Conservation (phyloP, 2,888 invertebrate species). For the Anaspis maculata region DNA sequence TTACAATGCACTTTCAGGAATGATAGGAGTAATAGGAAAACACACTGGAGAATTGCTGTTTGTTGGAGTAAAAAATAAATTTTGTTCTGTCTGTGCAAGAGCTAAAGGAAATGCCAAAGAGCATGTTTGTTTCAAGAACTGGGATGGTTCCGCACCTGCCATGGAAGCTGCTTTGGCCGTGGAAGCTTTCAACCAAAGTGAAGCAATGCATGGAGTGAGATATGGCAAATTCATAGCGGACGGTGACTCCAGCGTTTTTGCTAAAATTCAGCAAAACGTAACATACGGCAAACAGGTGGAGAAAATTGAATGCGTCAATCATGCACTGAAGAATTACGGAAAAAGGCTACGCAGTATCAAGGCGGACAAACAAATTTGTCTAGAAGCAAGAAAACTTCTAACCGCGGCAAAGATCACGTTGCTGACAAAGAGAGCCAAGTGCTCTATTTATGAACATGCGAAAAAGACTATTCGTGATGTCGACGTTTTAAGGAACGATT, state of each 20-base stretch:
- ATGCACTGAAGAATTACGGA: conserved; percentile 20
- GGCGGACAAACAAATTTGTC: conserved; percentile 12
- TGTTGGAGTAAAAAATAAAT: conserved; percentile 18
- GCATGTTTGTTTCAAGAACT: conserved; percentile 18
- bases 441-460: conserved; percentile 18
- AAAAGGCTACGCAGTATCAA: conserved; percentile 15
- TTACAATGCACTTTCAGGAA: conserved; percentile 18
- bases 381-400: conserved; percentile 13
- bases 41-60: conserved; percentile 16
- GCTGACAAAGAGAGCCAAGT: conserved; percentile 11
- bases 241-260: conserved; percentile 18
- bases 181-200: conserved; percentile 17
- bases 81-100: conserved; percentile 17
- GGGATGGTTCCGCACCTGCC: conserved; percentile 16
- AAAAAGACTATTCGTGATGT: conserved; percentile 4
- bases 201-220: conserved; percentile 12
- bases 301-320: conserved; percentile 20
- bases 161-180: conserved; percentile 19
- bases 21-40: conserved; percentile 17
- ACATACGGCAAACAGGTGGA: conserved; percentile 16
- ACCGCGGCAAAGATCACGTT: background rate
- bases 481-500: conserved; percentile 5
- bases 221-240: conserved; percentile 16
- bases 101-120: conserved; percentile 5
- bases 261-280: conserved; percentile 15